Evolutionary conservation across 30 jellyfish, hydroid and myxozoan species (phyloP).

Genomic region (Hydractinia symbiolongicarpus): DNA sequence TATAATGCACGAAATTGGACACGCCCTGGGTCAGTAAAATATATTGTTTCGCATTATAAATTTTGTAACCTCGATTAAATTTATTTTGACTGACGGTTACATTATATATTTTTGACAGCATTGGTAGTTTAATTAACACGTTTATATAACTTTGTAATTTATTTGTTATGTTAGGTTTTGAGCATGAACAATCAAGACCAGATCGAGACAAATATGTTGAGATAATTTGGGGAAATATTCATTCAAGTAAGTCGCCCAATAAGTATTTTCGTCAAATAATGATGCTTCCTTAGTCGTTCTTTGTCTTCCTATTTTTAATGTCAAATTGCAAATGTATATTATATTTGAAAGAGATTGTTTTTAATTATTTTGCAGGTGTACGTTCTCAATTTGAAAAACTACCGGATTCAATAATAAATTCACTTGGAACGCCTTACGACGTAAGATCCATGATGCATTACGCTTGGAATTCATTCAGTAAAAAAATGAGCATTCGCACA

Average conservation of each 20-base stretch:
- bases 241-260: not conserved
- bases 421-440: constrained; percentile 14
- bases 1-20: constrained; percentile 8
- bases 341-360: no score
- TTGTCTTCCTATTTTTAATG: no score
- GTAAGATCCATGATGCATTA: constrained; percentile 26
- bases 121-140: not conserved
- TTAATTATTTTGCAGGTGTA: not conserved
- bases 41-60: no score
- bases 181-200: constrained; percentile 18
- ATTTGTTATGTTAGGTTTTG: not conserved
- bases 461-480: constrained; percentile 15
- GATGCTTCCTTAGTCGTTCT: no score
- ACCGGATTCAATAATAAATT: not conserved
- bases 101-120: not conserved
- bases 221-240: not conserved
- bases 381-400: not conserved
- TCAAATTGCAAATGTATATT: no score
- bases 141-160: not conserved
- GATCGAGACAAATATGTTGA: constrained; percentile 13
- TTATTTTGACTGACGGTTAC: no score
- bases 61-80: no score
- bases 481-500: constrained; percentile 17
- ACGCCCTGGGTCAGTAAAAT: not conserved
- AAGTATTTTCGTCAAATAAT: not conserved